Percentiles rank a stretch among this genome's conserved stretches.
These are phyloP conservation scores for Aphelinus atriplicis DNA, from an alignment of 1,140 invertebrate species.

Conservation along the genomic window DNA sequence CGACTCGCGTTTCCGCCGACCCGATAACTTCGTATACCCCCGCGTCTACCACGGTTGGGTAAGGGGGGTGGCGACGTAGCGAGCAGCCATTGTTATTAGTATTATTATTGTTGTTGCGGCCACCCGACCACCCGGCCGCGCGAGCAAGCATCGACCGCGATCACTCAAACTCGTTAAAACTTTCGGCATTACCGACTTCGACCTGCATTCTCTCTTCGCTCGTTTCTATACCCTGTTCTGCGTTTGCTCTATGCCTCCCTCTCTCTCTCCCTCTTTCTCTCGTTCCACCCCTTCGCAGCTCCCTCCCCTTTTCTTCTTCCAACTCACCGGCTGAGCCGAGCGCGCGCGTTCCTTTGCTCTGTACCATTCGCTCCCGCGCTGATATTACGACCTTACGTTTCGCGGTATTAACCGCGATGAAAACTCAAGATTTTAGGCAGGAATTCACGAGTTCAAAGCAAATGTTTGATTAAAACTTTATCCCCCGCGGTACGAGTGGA, in stretches of 20 bases:
- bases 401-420: constrained; percentile 30
- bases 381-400: constrained; percentile 29
- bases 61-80: constrained; percentile 31
- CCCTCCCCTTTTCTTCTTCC: constrained; percentile 42
- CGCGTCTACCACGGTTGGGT: constrained; percentile 12
- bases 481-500: constrained; percentile 12
- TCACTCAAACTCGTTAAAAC: constrained; percentile 67
- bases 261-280: neutral
- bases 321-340: constrained; percentile 4
- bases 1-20: constrained; percentile 39
- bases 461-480: constrained; percentile 40
- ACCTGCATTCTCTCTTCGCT: constrained; percentile 50
- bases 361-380: constrained; percentile 11
- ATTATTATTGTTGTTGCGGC: constrained; percentile 62
- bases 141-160: constrained; percentile 57
- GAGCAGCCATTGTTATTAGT: constrained; percentile 55
- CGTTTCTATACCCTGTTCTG: constrained; percentile 40
- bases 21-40: constrained; percentile 56
- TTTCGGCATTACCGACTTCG: constrained; percentile 62
- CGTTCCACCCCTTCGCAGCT: neutral
- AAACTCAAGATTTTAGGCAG: constrained; percentile 36
- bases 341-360: constrained; percentile 14
- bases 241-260: neutral
- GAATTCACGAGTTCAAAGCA: constrained; percentile 32
- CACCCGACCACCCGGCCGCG: neutral